Evolutionary conservation across 2,888 invertebrate species (phyloP), one percentile per base, ranked within the genome.

Genomic region (Netelia inedita): DNA sequence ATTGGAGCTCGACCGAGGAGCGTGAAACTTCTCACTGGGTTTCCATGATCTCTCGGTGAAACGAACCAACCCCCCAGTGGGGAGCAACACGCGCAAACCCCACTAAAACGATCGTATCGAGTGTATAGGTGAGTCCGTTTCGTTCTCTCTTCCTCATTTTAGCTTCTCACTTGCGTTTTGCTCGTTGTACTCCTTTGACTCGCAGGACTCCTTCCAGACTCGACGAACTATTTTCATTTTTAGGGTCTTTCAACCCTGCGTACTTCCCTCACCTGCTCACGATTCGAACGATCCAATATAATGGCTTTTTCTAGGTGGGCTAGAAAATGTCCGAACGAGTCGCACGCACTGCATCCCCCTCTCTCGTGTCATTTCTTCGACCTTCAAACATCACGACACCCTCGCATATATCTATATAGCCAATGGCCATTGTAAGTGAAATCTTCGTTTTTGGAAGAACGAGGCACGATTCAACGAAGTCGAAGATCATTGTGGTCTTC

Each of bases 31-130:
- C 28, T 28, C 28, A 5, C 28, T 28, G 28, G 28, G 28, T 28
- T 28, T 28, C 28, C 28, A 28, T 28, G 28, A 28, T 28, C 28
- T 28, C 55, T 80, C 50, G 50, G 55, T 79, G 78, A 76, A 82
- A 87, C 23, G 57, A 19, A 16, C 10, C 10, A 82, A 61, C 87
- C 86, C 82, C 82, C 72, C 80, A 69, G 83, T 84, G 86, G 68
- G 87, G 81, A 68, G 79, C 83, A 85, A 87, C 87, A 87, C 75
- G 84, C 35, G 68, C 46, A 86, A 87, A 87, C 85, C 88, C 81
- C 81, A 28, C 28, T 80, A 80, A 80, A 85, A 65, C 68, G 82
- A 86, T 78, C 74, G 69, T 82, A 84, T 81, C 79, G 74, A 73
- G 76, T 61, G 46, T 65, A 76, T 57, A 61, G 55, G 63, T 79